Percentiles rank a stretch among this genome's conserved stretches.
Evolutionary conservation across 2,888 invertebrate genomes (phyloP).

Genomic region (Polydrusus pterygomalis): DNA sequence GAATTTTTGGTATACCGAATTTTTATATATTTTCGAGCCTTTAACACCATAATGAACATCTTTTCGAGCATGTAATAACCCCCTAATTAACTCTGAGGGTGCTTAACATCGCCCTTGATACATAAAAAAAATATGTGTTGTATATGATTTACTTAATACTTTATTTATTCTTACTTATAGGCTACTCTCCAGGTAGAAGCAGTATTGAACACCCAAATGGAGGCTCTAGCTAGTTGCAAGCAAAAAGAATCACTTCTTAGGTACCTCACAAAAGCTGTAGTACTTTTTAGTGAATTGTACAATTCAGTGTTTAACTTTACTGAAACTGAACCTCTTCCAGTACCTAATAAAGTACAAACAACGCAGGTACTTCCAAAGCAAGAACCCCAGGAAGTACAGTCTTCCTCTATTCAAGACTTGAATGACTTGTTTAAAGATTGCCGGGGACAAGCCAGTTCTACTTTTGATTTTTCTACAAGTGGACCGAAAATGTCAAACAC

Average conservation of each 20-base stretch:
- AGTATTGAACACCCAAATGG: background rate
- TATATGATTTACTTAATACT: background rate
- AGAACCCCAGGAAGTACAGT: background rate
- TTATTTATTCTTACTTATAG: conserved; percentile 32
- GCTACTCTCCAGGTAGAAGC: conserved; percentile 12
- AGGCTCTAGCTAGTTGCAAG: background rate
- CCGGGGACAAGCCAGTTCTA: background rate
- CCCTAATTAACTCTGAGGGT: too few relatives aligned
- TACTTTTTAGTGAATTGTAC: conserved; percentile 31
- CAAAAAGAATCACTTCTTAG: conserved; percentile 39
- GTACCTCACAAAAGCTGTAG: conserved; percentile 28
- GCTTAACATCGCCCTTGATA: too few relatives aligned
- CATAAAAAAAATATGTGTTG: background rate
- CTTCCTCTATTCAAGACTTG: background rate
- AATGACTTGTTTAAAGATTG: background rate
- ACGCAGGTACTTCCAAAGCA: background rate
- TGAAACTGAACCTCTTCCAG: conserved; percentile 18
- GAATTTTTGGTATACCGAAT: too few relatives aligned
- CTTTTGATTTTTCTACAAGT: conserved; percentile 3
- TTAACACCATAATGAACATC: too few relatives aligned
- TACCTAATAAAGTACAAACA: background rate
- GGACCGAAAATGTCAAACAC: conserved; percentile 32
- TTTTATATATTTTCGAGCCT: background rate
- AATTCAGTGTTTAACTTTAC: conserved; percentile 32
- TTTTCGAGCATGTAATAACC: too few relatives aligned